These are phyloP conservation scores for Agrypnus murinus DNA, from an alignment of 2,888 invertebrate species.

Conservation along the genomic window DNA sequence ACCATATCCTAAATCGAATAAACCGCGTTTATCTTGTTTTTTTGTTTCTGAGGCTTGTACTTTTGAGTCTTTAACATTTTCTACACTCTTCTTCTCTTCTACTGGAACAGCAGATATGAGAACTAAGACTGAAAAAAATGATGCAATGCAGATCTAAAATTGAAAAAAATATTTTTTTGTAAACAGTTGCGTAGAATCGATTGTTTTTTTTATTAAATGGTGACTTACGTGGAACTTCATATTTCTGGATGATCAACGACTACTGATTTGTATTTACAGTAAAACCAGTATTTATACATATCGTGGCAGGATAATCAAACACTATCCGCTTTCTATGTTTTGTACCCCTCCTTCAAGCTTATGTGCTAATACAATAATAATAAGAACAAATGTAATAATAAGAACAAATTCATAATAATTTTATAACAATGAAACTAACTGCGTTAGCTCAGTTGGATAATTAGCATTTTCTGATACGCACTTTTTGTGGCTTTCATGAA, in stretches of 20 bases:
- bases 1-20: constrained; percentile 62
- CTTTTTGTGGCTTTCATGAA: constrained; percentile 15
- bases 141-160: constrained; percentile 64
- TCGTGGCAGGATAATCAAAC: constrained; percentile 19
- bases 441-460: constrained; percentile 28
- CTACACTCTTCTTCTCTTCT: constrained; percentile 61
- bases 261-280: constrained; percentile 57
- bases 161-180: constrained; percentile 14
- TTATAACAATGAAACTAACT: constrained; percentile 11
- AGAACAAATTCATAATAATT: background rate
- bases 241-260: constrained; percentile 59
- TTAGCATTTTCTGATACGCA: constrained; percentile 33
- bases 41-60: constrained; percentile 61
- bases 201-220: background rate
- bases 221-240: constrained; percentile 67
- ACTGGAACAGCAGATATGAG: constrained; percentile 63
- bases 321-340: constrained; percentile 32
- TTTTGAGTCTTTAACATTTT: constrained; percentile 50
- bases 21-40: constrained; percentile 65
- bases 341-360: constrained; percentile 12
- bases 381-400: constrained; percentile 22
- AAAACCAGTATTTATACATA: constrained; percentile 40
- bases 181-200: background rate
- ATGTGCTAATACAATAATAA: constrained; percentile 29
- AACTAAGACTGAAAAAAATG: constrained; percentile 67